Evolutionary conservation across 2,797 vertebrate species (phyloP).

Genomic region (Scyliorhinus canicula): DNA sequence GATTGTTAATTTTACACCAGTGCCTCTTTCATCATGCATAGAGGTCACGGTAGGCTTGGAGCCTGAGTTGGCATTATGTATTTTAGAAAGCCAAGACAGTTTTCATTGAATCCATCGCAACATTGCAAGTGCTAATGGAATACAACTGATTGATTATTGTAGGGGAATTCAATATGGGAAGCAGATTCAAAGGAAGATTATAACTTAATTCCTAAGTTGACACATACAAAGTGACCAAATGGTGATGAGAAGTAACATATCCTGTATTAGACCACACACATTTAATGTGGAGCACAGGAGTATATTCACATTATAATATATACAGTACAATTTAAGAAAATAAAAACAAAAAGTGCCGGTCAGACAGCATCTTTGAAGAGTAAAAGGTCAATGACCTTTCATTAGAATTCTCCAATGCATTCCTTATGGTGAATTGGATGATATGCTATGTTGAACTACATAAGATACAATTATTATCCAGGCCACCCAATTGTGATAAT

Average conservation of each 20-base stretch:
- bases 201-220: background rate
- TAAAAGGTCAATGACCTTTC: background rate
- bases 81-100: conserved; percentile 14
- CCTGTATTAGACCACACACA: background rate
- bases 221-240: background rate
- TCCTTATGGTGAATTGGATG: background rate
- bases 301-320: background rate
- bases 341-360: background rate
- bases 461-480: too few species aligned
- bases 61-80: conserved; percentile 3
- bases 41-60: background rate
- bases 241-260: background rate
- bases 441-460: background rate
- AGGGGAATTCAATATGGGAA: background rate
- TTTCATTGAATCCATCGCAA: conserved; percentile 5
- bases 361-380: background rate
- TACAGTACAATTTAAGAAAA: background rate
- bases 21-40: background rate
- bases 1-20: conserved; percentile 23
- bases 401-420: background rate
- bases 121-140: background rate
- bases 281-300: background rate
- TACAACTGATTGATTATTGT: background rate
- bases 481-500: background rate
- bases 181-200: background rate